These are phyloP conservation scores for Papilio glaucus DNA, from an alignment of 1,140 invertebrate species.

Conservation along the genomic window DNA sequence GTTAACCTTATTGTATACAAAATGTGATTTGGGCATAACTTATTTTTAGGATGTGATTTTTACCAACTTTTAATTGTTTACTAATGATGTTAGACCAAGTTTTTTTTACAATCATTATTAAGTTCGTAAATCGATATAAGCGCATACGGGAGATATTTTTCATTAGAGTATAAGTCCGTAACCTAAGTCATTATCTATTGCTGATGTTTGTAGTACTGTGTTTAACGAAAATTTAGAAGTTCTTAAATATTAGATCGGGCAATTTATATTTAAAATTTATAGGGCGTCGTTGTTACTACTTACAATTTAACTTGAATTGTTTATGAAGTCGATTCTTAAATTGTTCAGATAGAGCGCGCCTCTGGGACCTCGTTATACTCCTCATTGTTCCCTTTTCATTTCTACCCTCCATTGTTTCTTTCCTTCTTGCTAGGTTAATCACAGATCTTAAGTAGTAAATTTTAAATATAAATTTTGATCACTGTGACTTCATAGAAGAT, in stretches of 20 bases:
- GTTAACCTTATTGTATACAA: no score
- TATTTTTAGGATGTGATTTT: no score
- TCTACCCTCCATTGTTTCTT: slow-evolving; percentile 33
- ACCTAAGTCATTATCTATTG: no score
- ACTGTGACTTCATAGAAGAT: slow-evolving; percentile 4
- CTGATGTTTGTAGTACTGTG: not conserved
- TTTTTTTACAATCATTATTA: no score
- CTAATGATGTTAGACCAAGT: no score
- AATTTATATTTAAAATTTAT: not conserved
- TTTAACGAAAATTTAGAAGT: not conserved
- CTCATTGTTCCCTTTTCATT: slow-evolving; percentile 27
- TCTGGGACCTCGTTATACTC: slow-evolving; percentile 28
- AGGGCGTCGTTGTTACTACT: not conserved
- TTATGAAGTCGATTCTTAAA: slow-evolving; percentile 25
- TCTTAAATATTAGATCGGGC: not conserved
- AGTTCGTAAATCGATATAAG: no score
- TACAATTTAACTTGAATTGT: slow-evolving; percentile 24
- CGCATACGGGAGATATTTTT: no score
- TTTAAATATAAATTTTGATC: slow-evolving; percentile 35
- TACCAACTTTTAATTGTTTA: no score
- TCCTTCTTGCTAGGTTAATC: not conserved
- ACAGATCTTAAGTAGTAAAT: slow-evolving; percentile 33
- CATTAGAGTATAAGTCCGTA: no score
- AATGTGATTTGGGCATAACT: no score
- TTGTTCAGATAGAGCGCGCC: slow-evolving; percentile 21